Evolutionary conservation across 2,797 vertebrate species (phyloP), one percentile per base, ranked within the genome.

Genomic region (Phoeniculus purpureus): DNA sequence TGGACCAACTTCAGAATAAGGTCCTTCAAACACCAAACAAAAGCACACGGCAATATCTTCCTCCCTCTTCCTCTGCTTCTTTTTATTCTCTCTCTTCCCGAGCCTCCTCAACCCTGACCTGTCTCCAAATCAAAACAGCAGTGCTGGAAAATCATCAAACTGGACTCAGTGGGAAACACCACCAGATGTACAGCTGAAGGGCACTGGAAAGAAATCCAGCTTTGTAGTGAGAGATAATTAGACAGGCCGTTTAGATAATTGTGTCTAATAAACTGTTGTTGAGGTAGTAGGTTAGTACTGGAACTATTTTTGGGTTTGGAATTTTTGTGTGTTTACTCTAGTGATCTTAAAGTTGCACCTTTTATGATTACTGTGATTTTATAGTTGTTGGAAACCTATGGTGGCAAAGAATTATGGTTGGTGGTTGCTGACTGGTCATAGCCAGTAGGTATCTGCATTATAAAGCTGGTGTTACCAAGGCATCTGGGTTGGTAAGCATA

Each of bases 161-260:
- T 2, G 18, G 45, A 65, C 48, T 85, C 34, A 21, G 26, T 64
- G 64, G 72, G 75, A 94, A 89, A 32, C 79, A 20, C 23, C 25
- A 89, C 59, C 51, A 95, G 82, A 72, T 85, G 58, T 72, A 61
- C 56, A 89, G 85, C 79, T 81, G 75, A 89, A 89, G 75, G 67
- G 54, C 45, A 58, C 64, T 81, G 62, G 85, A 56, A 72, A 68
- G 62, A 71, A n/a, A 71, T 83, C 25, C 78, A 73, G 37, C 26
- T 86, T 62, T 80, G 34, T 51, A 76, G n/a, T 32, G 43, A 64
- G 59, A 83, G 43, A 81, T 83, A 47, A 81, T 23, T 54, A 87
- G 79, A n/a, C 6, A 55, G 73, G 72, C 58, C 26, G 89, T 83
- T 61, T 19, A 75, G 75, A 62, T 89, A 82, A 74, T 68, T 68